Evolutionary conservation across 2,797 vertebrate genomes (phyloP).

Genomic region (Pogonophryne albipinna): DNA sequence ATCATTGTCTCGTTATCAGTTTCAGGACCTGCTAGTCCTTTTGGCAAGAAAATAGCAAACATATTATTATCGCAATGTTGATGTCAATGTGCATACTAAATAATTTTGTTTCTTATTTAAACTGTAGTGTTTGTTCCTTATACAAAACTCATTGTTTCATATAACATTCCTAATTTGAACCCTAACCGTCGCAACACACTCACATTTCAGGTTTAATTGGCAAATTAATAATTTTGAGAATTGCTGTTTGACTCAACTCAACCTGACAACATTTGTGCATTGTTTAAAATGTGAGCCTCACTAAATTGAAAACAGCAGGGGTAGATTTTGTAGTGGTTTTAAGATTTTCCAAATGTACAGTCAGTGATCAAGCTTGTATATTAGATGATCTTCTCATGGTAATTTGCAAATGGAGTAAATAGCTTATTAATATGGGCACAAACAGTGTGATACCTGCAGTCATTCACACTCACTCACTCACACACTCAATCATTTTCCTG

Average conservation of each 20-base stretch:
- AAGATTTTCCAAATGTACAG: slow-evolving; percentile 7
- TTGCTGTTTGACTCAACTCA: neutral
- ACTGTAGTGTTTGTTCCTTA: neutral
- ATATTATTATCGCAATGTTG: neutral
- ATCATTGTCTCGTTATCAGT: neutral
- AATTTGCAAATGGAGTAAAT: slow-evolving; percentile 20
- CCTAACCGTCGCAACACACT: neutral
- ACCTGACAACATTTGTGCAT: neutral
- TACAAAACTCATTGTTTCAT: neutral
- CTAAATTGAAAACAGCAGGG: neutral
- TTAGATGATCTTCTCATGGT: neutral
- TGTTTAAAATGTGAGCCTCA: slow-evolving; percentile 15
- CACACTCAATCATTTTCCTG: slow-evolving; percentile 22
- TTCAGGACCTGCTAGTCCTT: neutral
- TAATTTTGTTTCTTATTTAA: neutral
- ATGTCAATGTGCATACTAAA: neutral
- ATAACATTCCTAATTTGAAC: neutral
- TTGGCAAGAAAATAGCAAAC: neutral
- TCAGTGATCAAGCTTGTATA: neutral
- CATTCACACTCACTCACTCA: neutral
- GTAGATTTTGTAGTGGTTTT: neutral
- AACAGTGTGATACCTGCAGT: neutral
- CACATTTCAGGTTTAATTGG: neutral
- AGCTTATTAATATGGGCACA: slow-evolving; percentile 7
- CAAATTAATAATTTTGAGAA: neutral